Percentiles rank a stretch among this genome's conserved stretches.
Conservation (phyloP, 2,888 invertebrate species). For the Diadegma fenestrale region DNA sequence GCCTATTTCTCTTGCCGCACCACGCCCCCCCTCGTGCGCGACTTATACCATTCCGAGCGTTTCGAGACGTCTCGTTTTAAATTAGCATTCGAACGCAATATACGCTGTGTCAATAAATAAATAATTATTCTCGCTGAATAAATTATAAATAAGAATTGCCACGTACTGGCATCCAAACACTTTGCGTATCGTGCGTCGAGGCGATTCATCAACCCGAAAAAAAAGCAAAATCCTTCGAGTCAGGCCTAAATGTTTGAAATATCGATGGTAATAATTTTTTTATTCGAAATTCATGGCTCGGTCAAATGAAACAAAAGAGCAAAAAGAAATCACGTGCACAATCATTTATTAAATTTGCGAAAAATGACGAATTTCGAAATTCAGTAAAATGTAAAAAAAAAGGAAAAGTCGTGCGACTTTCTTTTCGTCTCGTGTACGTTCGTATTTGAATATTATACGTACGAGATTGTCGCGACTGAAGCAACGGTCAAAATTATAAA, state of each 20-base stretch:
- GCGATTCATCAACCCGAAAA: background rate
- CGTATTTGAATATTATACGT: slow-evolving; percentile 54
- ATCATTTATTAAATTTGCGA: slow-evolving; percentile 34
- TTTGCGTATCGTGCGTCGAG: background rate
- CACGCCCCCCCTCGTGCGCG: background rate
- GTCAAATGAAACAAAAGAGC: background rate
- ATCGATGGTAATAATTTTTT: background rate
- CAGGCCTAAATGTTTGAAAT: background rate
- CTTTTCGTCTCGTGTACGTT: slow-evolving; percentile 53
- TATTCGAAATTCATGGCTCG: background rate
- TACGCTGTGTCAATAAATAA: slow-evolving; percentile 8
- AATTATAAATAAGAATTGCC: slow-evolving; percentile 23
- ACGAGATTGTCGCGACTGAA: slow-evolving; percentile 35
- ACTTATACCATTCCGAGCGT: background rate
- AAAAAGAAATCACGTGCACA: slow-evolving; percentile 17
- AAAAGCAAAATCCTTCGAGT: background rate
- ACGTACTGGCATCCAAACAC: slow-evolving; percentile 20
- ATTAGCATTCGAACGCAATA: slow-evolving; percentile 14
- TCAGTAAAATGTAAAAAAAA: slow-evolving; percentile 10
- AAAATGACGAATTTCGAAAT: slow-evolving; percentile 51
- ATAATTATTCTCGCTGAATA: slow-evolving; percentile 24
- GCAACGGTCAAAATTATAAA: background rate
- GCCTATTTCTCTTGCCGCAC: slow-evolving; percentile 1
- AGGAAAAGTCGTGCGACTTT: slow-evolving; percentile 21
- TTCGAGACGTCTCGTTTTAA: slow-evolving; percentile 16